Evolutionary conservation across 2,888 invertebrate species (phyloP).

Genomic region (Ceratothoa steindachneri): DNA sequence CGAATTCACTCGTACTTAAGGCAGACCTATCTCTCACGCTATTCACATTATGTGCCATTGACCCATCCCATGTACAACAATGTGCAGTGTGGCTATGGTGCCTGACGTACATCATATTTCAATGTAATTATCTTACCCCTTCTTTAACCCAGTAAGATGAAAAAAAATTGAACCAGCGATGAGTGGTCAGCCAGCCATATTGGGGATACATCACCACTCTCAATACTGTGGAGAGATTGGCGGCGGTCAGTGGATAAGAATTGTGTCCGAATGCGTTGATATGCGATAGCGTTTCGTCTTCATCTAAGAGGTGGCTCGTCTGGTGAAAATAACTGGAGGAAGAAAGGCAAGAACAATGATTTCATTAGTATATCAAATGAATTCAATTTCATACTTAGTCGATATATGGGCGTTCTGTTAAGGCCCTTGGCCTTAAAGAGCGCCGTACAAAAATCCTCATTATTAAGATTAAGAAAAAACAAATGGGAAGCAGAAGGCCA

Average conservation of each 20-base stretch:
- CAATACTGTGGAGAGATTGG: slow-evolving; percentile 22
- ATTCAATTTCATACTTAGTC: neutral
- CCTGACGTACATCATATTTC: too few species aligned
- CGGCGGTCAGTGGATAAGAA: slow-evolving; percentile 29
- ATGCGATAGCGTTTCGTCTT: slow-evolving; percentile 30
- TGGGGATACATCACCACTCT: slow-evolving; percentile 41
- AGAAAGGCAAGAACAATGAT: neutral
- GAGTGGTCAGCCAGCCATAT: slow-evolving; percentile 42
- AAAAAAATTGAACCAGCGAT: slow-evolving; percentile 22
- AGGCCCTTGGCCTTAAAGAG: too few species aligned
- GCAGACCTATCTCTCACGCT: too few species aligned
- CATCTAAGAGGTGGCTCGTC: slow-evolving; percentile 39
- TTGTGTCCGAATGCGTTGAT: slow-evolving; percentile 39
- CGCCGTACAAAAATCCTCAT: too few species aligned
- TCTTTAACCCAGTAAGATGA: slow-evolving; percentile 29
- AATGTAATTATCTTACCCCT: slow-evolving; percentile 10
- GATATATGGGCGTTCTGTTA: too few species aligned
- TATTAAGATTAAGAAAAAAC: too few species aligned
- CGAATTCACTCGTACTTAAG: too few species aligned
- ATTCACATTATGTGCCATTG: too few species aligned
- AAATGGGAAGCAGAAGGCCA: too few species aligned
- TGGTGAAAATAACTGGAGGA: slow-evolving; percentile 40
- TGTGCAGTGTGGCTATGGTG: too few species aligned
- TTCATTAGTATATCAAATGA: neutral
- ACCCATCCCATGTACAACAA: too few species aligned